These are phyloP conservation scores for Lichenostomus cassidix DNA, from an alignment of 2,113 vertebrate species.

Conservation along the genomic window DNA sequence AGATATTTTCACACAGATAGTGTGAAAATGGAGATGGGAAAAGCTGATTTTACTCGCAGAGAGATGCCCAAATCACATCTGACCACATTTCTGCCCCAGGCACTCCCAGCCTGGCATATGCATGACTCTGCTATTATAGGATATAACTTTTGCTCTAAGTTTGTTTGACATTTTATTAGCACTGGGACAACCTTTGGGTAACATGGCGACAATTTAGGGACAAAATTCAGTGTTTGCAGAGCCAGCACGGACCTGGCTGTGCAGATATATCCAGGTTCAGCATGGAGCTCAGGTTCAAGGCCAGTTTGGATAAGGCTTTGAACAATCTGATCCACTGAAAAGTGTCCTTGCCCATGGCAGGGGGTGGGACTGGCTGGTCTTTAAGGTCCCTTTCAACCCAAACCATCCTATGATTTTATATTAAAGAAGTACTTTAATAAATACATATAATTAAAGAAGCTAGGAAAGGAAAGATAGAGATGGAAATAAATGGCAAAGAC, in stretches of 20 bases:
- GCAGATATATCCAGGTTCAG: neutral
- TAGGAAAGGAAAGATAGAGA: neutral
- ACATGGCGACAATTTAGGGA: neutral
- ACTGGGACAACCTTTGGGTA: neutral
- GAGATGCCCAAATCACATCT: neutral
- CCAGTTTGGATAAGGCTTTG: neutral
- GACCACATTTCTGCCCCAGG: neutral
- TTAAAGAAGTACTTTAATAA: neutral
- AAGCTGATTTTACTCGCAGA: neutral
- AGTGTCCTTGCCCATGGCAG: neutral
- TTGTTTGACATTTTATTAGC: neutral
- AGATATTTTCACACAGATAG: too few relatives aligned
- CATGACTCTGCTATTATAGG: neutral
- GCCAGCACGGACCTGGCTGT: neutral
- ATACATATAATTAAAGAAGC: too few relatives aligned
- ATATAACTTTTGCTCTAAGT: neutral
- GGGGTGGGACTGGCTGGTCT: neutral
- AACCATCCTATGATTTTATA: neutral
- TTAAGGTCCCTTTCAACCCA: neutral
- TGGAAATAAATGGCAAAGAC: neutral
- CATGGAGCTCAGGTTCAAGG: neutral
- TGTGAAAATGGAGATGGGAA: neutral
- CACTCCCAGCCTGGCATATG: neutral
- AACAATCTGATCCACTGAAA: neutral
- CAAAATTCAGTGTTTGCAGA: rapidly evolving